These are phyloP conservation scores for Mesocricetus auratus DNA, from an alignment of 2,113 vertebrate species.

Conservation along the genomic window DNA sequence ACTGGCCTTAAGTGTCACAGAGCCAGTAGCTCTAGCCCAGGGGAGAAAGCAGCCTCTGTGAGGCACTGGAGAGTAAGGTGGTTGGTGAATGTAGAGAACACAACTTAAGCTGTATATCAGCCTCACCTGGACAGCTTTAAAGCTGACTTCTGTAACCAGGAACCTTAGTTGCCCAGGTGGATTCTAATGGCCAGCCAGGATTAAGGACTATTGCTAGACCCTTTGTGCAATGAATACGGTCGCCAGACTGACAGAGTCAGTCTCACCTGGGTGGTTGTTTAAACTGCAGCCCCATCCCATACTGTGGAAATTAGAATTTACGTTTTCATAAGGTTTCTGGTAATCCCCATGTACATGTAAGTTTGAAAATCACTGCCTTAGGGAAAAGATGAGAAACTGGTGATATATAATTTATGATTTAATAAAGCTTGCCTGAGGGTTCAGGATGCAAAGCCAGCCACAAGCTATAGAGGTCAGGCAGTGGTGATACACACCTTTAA, in stretches of 20 bases:
- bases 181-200: background rate
- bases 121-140: background rate
- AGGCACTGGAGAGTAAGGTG: background rate
- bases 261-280: background rate
- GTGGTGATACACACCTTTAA: no score
- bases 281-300: background rate
- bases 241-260: background rate
- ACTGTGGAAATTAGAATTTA: background rate
- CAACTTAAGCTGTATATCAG: background rate
- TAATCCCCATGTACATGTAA: background rate
- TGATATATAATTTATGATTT: no score
- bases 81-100: slow-evolving; percentile 20
- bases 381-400: slow-evolving; percentile 23
- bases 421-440: no score
- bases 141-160: background rate
- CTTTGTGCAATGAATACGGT: background rate
- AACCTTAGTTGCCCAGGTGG: background rate
- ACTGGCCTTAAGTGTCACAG: background rate
- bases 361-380: background rate
- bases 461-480: no score
- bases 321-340: background rate
- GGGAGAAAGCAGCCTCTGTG: background rate
- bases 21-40: background rate
- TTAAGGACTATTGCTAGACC: background rate
- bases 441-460: no score